phyloP scores from a whole-genome alignment of 2,888 invertebrate genomes.

The Anagyrus pseudococci region DNA sequence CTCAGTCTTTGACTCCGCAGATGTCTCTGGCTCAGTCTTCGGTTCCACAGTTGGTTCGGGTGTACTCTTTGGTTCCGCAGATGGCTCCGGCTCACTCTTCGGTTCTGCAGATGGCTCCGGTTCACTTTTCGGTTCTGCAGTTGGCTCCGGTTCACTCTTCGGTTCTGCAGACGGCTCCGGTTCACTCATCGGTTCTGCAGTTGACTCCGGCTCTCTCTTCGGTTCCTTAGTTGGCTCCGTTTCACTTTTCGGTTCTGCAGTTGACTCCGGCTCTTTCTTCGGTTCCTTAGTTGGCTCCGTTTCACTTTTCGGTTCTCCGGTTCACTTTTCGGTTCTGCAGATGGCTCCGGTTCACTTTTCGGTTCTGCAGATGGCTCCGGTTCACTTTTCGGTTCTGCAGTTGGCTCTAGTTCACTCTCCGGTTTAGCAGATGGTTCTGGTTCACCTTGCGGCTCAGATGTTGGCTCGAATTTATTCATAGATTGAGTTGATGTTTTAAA shows the following conservation, averaged over 20 bases:
- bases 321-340: constrained; percentile 52
- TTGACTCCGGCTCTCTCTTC: constrained; percentile 44
- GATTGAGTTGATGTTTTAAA: constrained; percentile 44
- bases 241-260: constrained; percentile 45
- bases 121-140: constrained; percentile 45
- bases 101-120: constrained; percentile 46
- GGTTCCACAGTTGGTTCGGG: constrained; percentile 45
- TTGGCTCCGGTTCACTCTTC: constrained; percentile 49
- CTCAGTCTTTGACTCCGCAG: constrained; percentile 31
- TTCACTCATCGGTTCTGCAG: constrained; percentile 45
- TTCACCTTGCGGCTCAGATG: constrained; percentile 45
- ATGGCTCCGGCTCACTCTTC: constrained; percentile 44
- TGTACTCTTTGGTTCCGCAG: constrained; percentile 38
- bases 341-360: constrained; percentile 38
- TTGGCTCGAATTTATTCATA: constrained; percentile 48
- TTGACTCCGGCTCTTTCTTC: constrained; percentile 28
- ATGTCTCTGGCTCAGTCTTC: constrained; percentile 44
- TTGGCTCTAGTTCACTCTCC: constrained; percentile 38
- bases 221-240: constrained; percentile 38
- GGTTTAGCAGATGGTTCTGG: constrained; percentile 45
- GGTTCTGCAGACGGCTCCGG: constrained; percentile 51
- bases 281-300: constrained; percentile 39
- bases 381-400: constrained; percentile 39
- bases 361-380: constrained; percentile 45
- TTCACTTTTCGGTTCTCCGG: constrained; percentile 43